Base-by-base conservation (phyloP, 1,140 invertebrate genomes). In the Thaumatotibia leucotreta region DNA sequence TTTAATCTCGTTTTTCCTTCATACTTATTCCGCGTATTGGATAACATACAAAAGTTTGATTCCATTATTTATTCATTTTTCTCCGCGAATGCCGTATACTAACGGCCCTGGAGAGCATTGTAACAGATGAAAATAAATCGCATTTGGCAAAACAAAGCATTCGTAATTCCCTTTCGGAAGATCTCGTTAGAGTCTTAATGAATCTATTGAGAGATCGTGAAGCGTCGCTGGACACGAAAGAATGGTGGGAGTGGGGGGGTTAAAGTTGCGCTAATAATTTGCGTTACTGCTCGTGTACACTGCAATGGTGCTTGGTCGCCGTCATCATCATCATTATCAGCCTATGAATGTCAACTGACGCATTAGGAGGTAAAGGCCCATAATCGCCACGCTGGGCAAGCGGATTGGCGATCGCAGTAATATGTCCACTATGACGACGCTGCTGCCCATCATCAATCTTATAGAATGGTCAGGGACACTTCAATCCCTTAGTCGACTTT, bases 131-230 rank as follows among this genome's bases (percentile, higher is more conserved):
- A 79, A 79, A 87, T 80, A 87, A 88, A 89, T 88, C 86, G 79
- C 77, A 85, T 91, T 91, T 83, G 73, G 75, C 68, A 74, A 87
- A 87, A 91, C 88, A 91, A 91, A 88, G 80, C 85, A 81, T 75
- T 78, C 81, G 80, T 86, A 82, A 90, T 86, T 87, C 79, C 78
- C 83, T 77, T 76, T 79, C 45, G 72, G 78, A 80, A 82, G 82
- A 89, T 89, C 86, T 91, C 86, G 88, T 91, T 91, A 91, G 80
- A 83, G 80, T 83, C 82, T 85, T 90, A 90, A 90, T 90, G 86
- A 90, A 87, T 90, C 85, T 91, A 91, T 91, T 89, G 86, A 90
- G 81, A 84, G 80, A 82, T 80, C 76, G 75, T 76, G 73, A 76
- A 86, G 85, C 83, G 85, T 68, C 73, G 75, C 73, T 73, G 74